Evolutionary conservation across 2,113 vertebrate species (phyloP), one percentile per base, ranked within the genome.

Genomic region (Sardina pilchardus): DNA sequence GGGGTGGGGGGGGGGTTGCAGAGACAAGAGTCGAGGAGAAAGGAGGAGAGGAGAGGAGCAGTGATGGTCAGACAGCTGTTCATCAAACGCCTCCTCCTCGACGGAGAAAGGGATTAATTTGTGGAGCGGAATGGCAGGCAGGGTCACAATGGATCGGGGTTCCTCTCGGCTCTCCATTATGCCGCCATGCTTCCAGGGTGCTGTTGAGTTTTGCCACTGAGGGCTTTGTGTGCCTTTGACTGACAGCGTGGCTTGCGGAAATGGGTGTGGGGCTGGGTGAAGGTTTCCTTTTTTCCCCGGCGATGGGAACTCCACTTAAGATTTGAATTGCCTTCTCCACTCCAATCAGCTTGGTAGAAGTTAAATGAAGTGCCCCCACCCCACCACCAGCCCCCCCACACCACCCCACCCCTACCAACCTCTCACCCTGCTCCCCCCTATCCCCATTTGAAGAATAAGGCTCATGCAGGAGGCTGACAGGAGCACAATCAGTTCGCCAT

Each of bases 311-410:
- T 96, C 97, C 98, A 99, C 98, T 99, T 97, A 96, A 98, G 97
- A 97, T 89, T 96, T 99, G 97, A 99, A 99, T 99, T 99, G 97
- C 97, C 98, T 98, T 97, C 97, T 98, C 97, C 97, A 99, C 97
- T 99, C 97, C 98, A 99, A 99, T 99, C 98, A 99, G 98, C 97
- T 98, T 97, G 96, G 97, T 98, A 96, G 97, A 99, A 97, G 96
- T 97, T 98, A 98, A 99, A 99, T 99, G 97, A 99, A 98, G 97
- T 98, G 97, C 97, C 96, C 96, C 96, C 96, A 96, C 95, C 96
- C 96, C 96, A 82, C 19, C n/a, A 3, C 59, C 96, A 96, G n/a
- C 96, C 96, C 47, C 83, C 88, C 67, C 81, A 83, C 44, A 83
- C 84, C 34, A 43, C 47, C 6, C 78, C 81, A 26, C 86, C 50